Evolutionary conservation across 2,797 vertebrate genomes (phyloP).

Genomic region (Helarctos malayanus): DNA sequence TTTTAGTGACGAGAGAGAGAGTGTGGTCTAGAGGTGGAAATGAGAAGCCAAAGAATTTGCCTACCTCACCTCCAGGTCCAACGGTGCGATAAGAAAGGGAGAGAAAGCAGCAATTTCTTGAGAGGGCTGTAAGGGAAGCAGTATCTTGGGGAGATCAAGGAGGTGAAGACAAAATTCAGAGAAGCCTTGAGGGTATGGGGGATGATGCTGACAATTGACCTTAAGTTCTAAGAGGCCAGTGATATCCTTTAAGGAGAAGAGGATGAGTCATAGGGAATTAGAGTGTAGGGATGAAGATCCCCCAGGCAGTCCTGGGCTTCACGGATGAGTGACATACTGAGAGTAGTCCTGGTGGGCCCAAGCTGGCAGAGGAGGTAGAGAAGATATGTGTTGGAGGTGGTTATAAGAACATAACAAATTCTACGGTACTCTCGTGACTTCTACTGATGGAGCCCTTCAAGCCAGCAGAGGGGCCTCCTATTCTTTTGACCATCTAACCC

Average conservation of each 20-base stretch:
- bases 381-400: neutral
- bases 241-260: constrained; percentile 16
- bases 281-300: neutral
- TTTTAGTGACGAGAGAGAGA: neutral
- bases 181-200: neutral
- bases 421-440: neutral
- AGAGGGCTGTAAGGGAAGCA: neutral
- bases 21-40: neutral
- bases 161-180: neutral
- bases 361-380: neutral
- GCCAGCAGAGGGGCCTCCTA: neutral
- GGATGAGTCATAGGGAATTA: neutral
- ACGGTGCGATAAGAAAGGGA: neutral
- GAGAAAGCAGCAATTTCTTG: neutral
- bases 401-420: neutral
- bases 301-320: neutral
- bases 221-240: neutral
- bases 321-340: neutral
- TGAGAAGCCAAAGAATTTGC: neutral
- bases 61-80: neutral
- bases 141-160: neutral
- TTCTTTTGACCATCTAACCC: neutral
- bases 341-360: neutral
- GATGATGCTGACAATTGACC: neutral
- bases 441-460: neutral